A percentile compares a stretch with the other conserved stretches of the same genome.
These are phyloP conservation scores for Yponomeuta sedellus DNA, from an alignment of 2,888 invertebrate species.

Conservation along the genomic window DNA sequence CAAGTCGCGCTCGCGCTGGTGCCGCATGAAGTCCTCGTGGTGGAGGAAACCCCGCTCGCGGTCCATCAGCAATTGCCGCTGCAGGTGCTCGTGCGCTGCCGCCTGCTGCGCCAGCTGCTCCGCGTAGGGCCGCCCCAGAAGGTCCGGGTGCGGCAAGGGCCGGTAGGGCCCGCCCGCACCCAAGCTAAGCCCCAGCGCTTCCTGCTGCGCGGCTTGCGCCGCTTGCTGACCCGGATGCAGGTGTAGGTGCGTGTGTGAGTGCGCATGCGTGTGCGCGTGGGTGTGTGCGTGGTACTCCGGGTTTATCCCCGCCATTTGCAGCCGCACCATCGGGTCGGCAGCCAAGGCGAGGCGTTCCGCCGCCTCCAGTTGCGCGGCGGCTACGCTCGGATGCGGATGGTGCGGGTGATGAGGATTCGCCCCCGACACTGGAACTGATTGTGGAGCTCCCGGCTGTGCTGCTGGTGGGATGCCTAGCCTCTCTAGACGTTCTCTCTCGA, in stretches of 20 bases:
- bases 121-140: slow-evolving; percentile 87
- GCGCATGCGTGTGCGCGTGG: slow-evolving; percentile 93
- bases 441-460: slow-evolving; percentile 61
- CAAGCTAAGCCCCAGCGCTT: slow-evolving; percentile 65
- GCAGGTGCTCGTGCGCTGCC: slow-evolving; percentile 90
- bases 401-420: slow-evolving; percentile 75
- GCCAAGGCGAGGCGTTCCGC: slow-evolving; percentile 89
- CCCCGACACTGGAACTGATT: slow-evolving; percentile 68
- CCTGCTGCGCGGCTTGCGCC: slow-evolving; percentile 80
- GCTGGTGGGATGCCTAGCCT: slow-evolving; percentile 85
- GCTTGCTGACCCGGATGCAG: slow-evolving; percentile 85
- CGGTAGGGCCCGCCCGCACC: slow-evolving; percentile 76
- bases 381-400: slow-evolving; percentile 69
- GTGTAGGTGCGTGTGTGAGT: slow-evolving; percentile 92
- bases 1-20: slow-evolving; percentile 89
- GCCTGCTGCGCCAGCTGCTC: slow-evolving; percentile 88
- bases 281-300: slow-evolving; percentile 95
- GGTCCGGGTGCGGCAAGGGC: slow-evolving; percentile 84
- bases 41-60: slow-evolving; percentile 83
- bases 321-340: slow-evolving; percentile 93
- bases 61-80: slow-evolving; percentile 89
- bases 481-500: slow-evolving; percentile 92
- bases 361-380: slow-evolving; percentile 81
- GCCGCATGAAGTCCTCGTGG: slow-evolving; percentile 78
- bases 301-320: slow-evolving; percentile 94